Conservation (phyloP, 2,113 vertebrate genomes). For the Hippocampus barbouri region DNA sequence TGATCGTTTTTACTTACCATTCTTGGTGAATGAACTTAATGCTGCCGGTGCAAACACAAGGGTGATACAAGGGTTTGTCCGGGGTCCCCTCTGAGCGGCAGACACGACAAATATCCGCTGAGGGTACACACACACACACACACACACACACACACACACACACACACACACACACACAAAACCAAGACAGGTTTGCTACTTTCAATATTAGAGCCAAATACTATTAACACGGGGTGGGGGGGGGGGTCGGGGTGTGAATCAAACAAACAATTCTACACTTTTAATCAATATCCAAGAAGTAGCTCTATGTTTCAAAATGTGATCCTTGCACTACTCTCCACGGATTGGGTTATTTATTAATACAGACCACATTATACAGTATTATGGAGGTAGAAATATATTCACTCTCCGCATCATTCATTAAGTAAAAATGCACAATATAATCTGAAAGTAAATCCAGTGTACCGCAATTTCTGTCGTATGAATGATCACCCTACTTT, state of each 20-base stretch:
- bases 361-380: not conserved
- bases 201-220: not conserved
- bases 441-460: not conserved
- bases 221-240: not conserved
- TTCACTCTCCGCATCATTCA: not conserved
- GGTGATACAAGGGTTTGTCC: conserved; percentile 96
- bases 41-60: conserved; percentile 98
- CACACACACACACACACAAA: conserved; percentile 33
- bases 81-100: conserved; percentile 97
- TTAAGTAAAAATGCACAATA: not conserved
- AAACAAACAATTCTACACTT: no score
- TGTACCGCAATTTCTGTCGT: not conserved
- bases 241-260: no score
- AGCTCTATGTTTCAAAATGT: no score
- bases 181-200: not conserved
- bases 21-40: conserved; percentile 99
- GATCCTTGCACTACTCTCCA: no score
- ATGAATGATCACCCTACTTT: not conserved
- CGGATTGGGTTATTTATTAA: not conserved
- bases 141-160: conserved; percentile 34
- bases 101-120: conserved; percentile 95
- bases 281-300: no score
- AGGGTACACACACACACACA: conserved; percentile 24
- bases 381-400: not conserved
- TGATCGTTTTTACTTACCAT: conserved; percentile 79